Evolutionary conservation across 2,797 vertebrate genomes (phyloP).

Genomic region (Aplochiton taeniatus): DNA sequence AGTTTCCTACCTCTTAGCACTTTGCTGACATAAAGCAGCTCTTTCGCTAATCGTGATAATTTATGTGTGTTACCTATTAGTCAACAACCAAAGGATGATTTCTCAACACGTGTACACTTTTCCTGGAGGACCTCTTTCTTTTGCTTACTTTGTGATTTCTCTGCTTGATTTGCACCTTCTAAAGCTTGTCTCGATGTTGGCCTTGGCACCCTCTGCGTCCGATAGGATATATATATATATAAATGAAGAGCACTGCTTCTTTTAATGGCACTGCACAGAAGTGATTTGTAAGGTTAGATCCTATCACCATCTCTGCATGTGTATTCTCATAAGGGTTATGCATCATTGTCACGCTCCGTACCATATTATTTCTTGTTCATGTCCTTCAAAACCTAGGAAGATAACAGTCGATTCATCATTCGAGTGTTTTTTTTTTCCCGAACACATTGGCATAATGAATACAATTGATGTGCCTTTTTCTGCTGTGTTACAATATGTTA

Average conservation of each 20-base stretch:
- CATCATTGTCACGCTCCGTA: slow-evolving; percentile 23
- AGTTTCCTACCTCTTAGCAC: no score
- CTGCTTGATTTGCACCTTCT: not conserved
- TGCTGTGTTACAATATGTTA: slow-evolving; percentile 8
- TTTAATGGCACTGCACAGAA: not conserved
- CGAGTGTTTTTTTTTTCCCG: not conserved
- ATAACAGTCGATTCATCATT: slow-evolving; percentile 44
- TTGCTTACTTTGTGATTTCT: no score
- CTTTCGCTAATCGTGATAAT: no score
- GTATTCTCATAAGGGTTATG: slow-evolving; percentile 15
- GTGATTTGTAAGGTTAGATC: slow-evolving; percentile 11
- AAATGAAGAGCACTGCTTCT: not conserved
- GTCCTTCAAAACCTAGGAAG: slow-evolving; percentile 38
- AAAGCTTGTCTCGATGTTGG: not conserved
- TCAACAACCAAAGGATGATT: no score
- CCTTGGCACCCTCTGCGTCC: not conserved
- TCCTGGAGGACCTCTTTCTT: no score
- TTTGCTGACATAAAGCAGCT: no score
- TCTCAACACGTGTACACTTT: no score
- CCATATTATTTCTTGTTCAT: slow-evolving; percentile 11
- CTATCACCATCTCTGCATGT: slow-evolving; percentile 7
- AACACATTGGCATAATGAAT: slow-evolving; percentile 22
- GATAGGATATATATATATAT: not conserved
- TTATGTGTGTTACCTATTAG: no score
- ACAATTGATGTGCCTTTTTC: slow-evolving; percentile 16